Percentiles rank a stretch among this genome's conserved stretches.
Conservation (phyloP, 2,888 invertebrate genomes). For the Harpalus rubripes region DNA sequence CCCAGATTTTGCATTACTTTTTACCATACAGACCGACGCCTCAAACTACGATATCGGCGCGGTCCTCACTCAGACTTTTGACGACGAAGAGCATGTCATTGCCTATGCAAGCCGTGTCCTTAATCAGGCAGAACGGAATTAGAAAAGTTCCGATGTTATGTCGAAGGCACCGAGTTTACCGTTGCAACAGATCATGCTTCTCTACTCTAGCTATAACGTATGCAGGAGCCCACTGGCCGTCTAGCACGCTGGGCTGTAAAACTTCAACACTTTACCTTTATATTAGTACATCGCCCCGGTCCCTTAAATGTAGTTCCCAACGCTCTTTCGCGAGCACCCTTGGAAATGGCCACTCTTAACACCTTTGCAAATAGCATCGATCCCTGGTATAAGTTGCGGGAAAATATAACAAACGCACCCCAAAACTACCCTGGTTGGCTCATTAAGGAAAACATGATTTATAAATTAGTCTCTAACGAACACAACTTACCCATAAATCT, state of each 20-base stretch:
- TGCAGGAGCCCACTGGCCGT: neutral
- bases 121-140: conserved; percentile 69
- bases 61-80: conserved; percentile 46
- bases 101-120: conserved; percentile 71
- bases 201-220: conserved; percentile 20
- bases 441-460: neutral
- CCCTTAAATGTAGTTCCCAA: neutral
- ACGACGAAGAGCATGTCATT: conserved; percentile 69
- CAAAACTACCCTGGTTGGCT: neutral
- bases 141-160: too few relatives aligned
- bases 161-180: too few relatives aligned
- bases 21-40: conserved; percentile 62
- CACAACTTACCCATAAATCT: neutral
- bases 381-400: too few relatives aligned
- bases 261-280: neutral
- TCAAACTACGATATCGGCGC: conserved; percentile 48
- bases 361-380: neutral
- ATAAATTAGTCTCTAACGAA: neutral
- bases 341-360: neutral
- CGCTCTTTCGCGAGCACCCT: conserved; percentile 23
- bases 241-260: neutral
- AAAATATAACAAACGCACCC: neutral
- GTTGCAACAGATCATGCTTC: too few relatives aligned
- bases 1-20: neutral
- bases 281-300: too few relatives aligned